Evolutionary conservation across 2,888 invertebrate species (phyloP).

Genomic region (Limnephilus auricula): DNA sequence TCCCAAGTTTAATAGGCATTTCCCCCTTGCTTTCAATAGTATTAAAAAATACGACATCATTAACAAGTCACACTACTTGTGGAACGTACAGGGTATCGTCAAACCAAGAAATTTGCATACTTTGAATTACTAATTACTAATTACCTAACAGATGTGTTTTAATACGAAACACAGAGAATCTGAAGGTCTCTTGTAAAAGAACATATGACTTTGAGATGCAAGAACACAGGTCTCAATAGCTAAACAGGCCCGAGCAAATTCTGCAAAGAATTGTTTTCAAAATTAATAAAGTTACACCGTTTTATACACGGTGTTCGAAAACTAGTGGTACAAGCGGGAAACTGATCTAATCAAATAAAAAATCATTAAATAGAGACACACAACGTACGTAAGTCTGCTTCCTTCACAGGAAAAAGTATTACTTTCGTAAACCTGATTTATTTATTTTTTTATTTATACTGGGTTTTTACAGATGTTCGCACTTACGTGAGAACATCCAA

Average conservation of each 20-base stretch:
- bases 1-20: too few species aligned
- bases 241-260: not conserved
- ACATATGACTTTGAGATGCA: not conserved
- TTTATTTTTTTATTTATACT: too few species aligned
- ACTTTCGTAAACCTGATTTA: too few species aligned
- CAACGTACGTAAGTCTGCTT: too few species aligned
- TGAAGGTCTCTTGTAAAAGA: not conserved
- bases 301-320: not conserved
- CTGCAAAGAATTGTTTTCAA: not conserved
- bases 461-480: too few species aligned
- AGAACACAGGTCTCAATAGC: not conserved
- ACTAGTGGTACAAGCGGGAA: too few species aligned
- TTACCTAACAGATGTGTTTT: slow-evolving; percentile 2
- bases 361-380: too few species aligned
- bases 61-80: not conserved
- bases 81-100: not conserved
- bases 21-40: not conserved
- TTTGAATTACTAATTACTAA: not conserved
- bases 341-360: too few species aligned
- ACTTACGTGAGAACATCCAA: too few species aligned
- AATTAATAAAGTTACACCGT: not conserved
- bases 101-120: not conserved
- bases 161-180: not conserved
- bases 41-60: not conserved
- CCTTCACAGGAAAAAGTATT: too few species aligned